Conservation (phyloP, 2,888 invertebrate species). For the Chalcis sispes region DNA sequence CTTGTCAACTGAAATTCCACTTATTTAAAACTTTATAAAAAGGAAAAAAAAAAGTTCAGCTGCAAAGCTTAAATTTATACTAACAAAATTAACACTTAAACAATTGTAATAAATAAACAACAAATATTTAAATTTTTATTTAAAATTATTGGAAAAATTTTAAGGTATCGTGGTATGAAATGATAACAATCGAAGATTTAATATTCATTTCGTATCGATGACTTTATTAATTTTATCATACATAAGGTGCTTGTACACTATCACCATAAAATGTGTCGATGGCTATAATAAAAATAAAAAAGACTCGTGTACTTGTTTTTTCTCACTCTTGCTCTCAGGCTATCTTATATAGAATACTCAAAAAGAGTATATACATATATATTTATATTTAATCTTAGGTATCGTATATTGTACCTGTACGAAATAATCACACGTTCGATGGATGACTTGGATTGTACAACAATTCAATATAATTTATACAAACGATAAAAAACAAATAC, state of each 20-base stretch:
- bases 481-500: conserved; percentile 19
- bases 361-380: conserved; percentile 31
- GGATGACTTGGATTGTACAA: conserved; percentile 45
- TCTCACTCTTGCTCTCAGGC: conserved; percentile 51
- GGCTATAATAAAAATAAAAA: conserved; percentile 56
- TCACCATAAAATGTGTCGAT: conserved; percentile 52
- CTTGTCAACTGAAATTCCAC: too few relatives aligned
- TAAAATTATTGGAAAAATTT: too few relatives aligned
- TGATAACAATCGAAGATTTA: not conserved
- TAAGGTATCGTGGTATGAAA: not conserved
- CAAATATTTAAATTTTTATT: not conserved
- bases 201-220: conserved; percentile 45
- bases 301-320: conserved; percentile 44
- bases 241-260: conserved; percentile 55
- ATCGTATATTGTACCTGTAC: conserved; percentile 28
- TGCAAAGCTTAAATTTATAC: too few relatives aligned
- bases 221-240: conserved; percentile 54
- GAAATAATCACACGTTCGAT: conserved; percentile 41
- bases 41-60: too few relatives aligned
- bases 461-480: conserved; percentile 41
- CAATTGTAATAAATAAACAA: not conserved
- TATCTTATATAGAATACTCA: conserved; percentile 38
- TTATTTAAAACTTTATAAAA: too few relatives aligned
- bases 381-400: conserved; percentile 16
- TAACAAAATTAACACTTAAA: too few relatives aligned